Evolutionary conservation across 2,113 vertebrate genomes (phyloP).

Genomic region (Myotis brandtii): DNA sequence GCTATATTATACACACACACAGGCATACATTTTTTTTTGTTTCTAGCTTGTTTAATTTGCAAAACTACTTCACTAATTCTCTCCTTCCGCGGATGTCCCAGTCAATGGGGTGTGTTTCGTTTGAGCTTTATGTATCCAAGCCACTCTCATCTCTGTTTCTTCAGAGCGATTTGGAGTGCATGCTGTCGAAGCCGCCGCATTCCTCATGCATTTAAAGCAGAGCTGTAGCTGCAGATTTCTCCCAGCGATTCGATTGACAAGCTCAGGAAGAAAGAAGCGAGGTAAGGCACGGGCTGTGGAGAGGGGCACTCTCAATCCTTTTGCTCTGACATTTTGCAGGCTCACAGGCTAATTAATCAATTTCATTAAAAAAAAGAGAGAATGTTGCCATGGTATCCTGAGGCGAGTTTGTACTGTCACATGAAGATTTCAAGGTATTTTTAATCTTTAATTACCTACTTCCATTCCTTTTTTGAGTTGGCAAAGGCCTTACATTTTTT

Average conservation of each 20-base stretch:
- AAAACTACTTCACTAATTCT: not conserved
- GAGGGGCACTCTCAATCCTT: not conserved
- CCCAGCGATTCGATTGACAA: conserved; percentile 60
- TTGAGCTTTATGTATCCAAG: not conserved
- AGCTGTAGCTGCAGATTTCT: conserved; percentile 71
- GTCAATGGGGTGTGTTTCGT: not conserved
- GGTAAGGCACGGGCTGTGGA: not conserved
- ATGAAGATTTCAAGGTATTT: conserved; percentile 74
- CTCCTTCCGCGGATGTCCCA: not conserved
- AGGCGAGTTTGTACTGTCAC: conserved; percentile 66
- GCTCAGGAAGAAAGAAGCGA: conserved; percentile 54
- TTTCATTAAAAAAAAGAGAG: conserved; percentile 70
- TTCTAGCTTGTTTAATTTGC: not conserved
- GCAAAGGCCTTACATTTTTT: conserved; percentile 55
- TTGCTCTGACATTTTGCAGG: conserved; percentile 65
- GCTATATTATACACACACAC: not conserved
- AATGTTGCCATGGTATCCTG: conserved; percentile 72
- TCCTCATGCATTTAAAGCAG: conserved; percentile 67
- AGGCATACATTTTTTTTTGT: not conserved
- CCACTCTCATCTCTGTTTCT: not conserved
- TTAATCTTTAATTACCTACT: conserved; percentile 82
- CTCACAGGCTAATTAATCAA: conserved; percentile 71
- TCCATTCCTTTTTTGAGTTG: conserved; percentile 64
- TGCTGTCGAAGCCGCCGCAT: not conserved
- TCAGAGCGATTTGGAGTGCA: not conserved